Conservation (phyloP, 92 coral and sea anemone species). For the Zoanthus sansibaricus region DNA sequence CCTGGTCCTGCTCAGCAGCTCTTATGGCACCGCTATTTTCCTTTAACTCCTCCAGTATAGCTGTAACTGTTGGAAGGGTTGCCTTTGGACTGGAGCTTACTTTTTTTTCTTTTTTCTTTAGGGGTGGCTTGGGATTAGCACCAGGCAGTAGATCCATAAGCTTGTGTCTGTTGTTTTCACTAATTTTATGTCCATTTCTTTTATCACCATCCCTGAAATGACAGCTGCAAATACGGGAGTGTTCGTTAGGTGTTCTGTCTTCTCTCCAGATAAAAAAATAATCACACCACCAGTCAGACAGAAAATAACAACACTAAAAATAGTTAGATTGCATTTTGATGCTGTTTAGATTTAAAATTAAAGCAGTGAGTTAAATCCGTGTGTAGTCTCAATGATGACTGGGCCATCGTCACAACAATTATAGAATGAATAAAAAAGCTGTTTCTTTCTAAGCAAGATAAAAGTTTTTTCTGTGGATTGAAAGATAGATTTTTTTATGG, state of each 20-base stretch:
- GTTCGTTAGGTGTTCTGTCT: slow-evolving; percentile 46
- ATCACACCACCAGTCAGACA: slow-evolving; percentile 7
- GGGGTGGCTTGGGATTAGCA: slow-evolving; percentile 1
- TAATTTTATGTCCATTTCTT: slow-evolving; percentile 49
- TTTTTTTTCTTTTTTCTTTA: slow-evolving; percentile 42
- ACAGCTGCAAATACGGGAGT: slow-evolving; percentile 60
- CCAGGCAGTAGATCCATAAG: not conserved
- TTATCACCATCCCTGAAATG: slow-evolving; percentile 59
- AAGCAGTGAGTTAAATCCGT: too few species aligned
- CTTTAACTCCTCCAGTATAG: not conserved
- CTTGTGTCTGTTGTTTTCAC: slow-evolving; percentile 40
- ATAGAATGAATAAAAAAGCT: too few species aligned
- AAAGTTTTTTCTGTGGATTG: too few species aligned
- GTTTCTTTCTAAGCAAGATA: too few species aligned
- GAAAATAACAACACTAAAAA: not conserved
- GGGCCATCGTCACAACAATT: too few species aligned
- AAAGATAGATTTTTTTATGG: too few species aligned
- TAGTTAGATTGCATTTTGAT: slow-evolving; percentile 8
- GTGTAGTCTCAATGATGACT: too few species aligned
- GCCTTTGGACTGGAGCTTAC: slow-evolving; percentile 8
- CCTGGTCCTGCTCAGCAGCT: slow-evolving; percentile 11
- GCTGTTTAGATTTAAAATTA: not conserved
- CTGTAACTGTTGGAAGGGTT: slow-evolving; percentile 9
- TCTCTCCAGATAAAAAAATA: slow-evolving; percentile 32
- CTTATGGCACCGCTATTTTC: not conserved